Percentiles rank a stretch among this genome's conserved stretches.
phyloP scores from a whole-genome alignment of 2,113 vertebrate genomes.

The Electrona antarctica region DNA sequence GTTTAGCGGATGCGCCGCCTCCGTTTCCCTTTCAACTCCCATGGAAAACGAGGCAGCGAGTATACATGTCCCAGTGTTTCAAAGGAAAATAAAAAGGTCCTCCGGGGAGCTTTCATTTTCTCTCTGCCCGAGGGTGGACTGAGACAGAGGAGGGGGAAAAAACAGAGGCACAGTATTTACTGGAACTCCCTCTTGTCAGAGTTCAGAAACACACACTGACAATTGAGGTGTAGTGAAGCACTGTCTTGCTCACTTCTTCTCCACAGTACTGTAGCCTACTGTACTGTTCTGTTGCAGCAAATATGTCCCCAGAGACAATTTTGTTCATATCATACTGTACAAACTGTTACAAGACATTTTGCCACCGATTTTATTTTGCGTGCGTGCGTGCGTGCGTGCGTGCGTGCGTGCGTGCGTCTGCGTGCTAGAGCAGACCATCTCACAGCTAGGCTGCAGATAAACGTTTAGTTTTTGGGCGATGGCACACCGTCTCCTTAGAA shows the following conservation, averaged over 20 bases:
- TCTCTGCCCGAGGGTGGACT: slow-evolving; percentile 25
- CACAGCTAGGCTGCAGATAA: too few species aligned
- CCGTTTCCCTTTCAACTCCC: slow-evolving; percentile 21
- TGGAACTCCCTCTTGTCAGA: slow-evolving; percentile 57
- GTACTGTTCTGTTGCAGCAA: neutral
- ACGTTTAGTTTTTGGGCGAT: too few species aligned
- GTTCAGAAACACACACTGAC: slow-evolving; percentile 56
- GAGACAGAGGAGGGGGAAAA: slow-evolving; percentile 23
- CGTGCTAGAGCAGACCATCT: too few species aligned
- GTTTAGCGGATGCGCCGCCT: slow-evolving; percentile 28
- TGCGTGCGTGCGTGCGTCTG: neutral
- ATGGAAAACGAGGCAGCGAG: slow-evolving; percentile 31
- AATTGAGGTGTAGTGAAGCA: slow-evolving; percentile 42
- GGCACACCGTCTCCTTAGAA: too few species aligned
- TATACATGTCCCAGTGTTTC: too few species aligned
- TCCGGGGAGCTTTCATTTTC: slow-evolving; percentile 44
- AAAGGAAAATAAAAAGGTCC: slow-evolving; percentile 14
- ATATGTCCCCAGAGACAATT: too few species aligned
- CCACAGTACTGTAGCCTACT: slow-evolving; percentile 10
- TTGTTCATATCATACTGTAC: too few species aligned
- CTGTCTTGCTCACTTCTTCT: slow-evolving; percentile 29
- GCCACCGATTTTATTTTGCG: too few species aligned
- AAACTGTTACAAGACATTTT: too few species aligned
- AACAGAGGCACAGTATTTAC: slow-evolving; percentile 39
- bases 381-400: neutral